Percentiles rank a stretch among this genome's conserved stretches.
Conservation (phyloP, 2,888 invertebrate genomes). For the Peribatodes rhomboidaria region DNA sequence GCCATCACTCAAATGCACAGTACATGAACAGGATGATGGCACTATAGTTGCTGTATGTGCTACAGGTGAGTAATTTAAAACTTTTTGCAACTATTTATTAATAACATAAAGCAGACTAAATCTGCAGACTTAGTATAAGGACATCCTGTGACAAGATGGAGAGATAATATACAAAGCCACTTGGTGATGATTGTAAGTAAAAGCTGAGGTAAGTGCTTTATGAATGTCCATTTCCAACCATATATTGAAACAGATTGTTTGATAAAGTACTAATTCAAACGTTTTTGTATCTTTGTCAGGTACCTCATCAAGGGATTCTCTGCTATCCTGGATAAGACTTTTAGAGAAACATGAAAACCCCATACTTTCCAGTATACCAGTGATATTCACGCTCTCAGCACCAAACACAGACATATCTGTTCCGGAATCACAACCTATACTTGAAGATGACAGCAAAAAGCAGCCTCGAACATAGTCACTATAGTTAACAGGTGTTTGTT, state of each 20-base stretch:
- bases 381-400: constrained; percentile 93
- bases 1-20: constrained; percentile 86
- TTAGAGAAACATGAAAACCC: constrained; percentile 92
- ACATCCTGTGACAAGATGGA: too few species aligned
- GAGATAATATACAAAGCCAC: too few species aligned
- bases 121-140: too few species aligned
- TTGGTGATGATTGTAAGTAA: too few species aligned
- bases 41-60: constrained; percentile 95
- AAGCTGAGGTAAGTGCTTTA: too few species aligned
- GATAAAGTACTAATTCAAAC: background rate
- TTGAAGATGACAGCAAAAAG: constrained; percentile 51
- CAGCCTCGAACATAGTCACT: constrained; percentile 22
- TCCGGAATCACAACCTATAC: constrained; percentile 67
- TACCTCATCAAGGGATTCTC: constrained; percentile 95
- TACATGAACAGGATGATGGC: constrained; percentile 98
- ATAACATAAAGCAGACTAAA: too few species aligned
- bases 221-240: too few species aligned
- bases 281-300: constrained; percentile 80
- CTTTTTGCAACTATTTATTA: too few species aligned
- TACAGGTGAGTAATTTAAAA: constrained; percentile 81
- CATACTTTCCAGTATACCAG: constrained; percentile 90
- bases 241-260: too few species aligned
- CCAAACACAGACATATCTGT: constrained; percentile 80
- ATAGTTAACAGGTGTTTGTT: constrained; percentile 3
- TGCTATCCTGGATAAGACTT: constrained; percentile 96